Evolutionary conservation across 1,140 invertebrate genomes (phyloP).

Genomic region (Aphelenchoides besseyi): DNA sequence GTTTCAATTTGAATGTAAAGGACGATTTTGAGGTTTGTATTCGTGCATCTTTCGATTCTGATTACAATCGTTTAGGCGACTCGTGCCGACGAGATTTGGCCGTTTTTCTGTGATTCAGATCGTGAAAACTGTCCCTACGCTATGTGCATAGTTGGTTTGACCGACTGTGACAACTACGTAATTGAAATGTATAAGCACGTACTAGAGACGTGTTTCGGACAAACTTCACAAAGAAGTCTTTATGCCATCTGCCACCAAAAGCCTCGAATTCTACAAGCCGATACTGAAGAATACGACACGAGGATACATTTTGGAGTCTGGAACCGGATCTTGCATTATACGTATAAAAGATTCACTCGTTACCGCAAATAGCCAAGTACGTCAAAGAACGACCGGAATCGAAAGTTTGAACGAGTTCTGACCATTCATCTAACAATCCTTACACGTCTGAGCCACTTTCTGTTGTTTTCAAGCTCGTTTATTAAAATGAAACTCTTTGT

Average conservation of each 20-base stretch:
- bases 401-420: background rate
- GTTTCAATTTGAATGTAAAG: slow-evolving; percentile 28
- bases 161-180: background rate
- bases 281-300: background rate
- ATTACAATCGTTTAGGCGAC: slow-evolving; percentile 3
- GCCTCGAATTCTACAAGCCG: background rate
- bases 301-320: background rate
- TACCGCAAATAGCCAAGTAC: background rate
- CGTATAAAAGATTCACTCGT: background rate
- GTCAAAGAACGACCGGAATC: background rate
- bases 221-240: slow-evolving; percentile 15
- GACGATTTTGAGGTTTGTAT: slow-evolving; percentile 20
- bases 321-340: background rate
- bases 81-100: slow-evolving; percentile 12
- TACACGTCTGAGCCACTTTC: no score
- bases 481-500: no score
- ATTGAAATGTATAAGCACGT: background rate
- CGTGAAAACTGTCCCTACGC: background rate
- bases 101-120: background rate
- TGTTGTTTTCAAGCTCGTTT: no score
- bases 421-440: no score
- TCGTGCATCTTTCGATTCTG: background rate
- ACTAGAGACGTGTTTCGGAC: background rate
- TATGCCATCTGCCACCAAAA: background rate
- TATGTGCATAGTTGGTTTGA: background rate